Evolutionary conservation across 2,888 invertebrate genomes (phyloP).

Genomic region (Tortrix viridana): DNA sequence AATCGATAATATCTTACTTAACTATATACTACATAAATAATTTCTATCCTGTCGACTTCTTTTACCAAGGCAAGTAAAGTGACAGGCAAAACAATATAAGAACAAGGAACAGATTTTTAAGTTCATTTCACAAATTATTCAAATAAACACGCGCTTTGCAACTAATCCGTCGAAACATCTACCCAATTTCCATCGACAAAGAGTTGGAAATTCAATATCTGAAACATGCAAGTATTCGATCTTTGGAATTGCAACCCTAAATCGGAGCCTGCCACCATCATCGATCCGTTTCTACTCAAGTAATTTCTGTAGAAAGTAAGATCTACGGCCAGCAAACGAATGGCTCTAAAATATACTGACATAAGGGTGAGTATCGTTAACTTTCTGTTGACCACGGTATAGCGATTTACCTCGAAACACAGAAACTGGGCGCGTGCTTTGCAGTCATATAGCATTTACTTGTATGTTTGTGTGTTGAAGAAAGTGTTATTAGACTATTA

Average conservation of each 20-base stretch:
- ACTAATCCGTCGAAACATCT: neutral
- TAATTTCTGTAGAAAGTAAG: constrained; percentile 38
- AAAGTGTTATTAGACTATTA: constrained; percentile 13
- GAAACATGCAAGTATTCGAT: neutral
- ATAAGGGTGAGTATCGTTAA: constrained; percentile 11
- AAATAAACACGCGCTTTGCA: too few species aligned
- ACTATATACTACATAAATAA: too few species aligned
- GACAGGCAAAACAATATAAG: too few species aligned
- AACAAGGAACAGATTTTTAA: too few species aligned
- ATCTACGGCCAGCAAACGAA: neutral
- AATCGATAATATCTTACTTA: too few species aligned
- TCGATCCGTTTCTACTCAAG: constrained; percentile 31
- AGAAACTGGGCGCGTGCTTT: constrained; percentile 25
- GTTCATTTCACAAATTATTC: too few species aligned
- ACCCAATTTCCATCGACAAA: neutral
- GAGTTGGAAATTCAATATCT: neutral
- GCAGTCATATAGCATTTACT: constrained; percentile 9
- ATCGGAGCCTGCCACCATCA: constrained; percentile 13
- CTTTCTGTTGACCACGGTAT: constrained; percentile 6
- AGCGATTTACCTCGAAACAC: constrained; percentile 35
- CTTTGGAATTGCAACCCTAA: constrained; percentile 23
- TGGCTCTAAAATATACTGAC: neutral
- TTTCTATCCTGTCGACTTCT: too few species aligned
- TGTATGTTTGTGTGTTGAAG: constrained; percentile 12
- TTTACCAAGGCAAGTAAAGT: too few species aligned